Base-by-base conservation (phyloP, 2,888 invertebrate genomes). In the Clepsis dumicolana region DNA sequence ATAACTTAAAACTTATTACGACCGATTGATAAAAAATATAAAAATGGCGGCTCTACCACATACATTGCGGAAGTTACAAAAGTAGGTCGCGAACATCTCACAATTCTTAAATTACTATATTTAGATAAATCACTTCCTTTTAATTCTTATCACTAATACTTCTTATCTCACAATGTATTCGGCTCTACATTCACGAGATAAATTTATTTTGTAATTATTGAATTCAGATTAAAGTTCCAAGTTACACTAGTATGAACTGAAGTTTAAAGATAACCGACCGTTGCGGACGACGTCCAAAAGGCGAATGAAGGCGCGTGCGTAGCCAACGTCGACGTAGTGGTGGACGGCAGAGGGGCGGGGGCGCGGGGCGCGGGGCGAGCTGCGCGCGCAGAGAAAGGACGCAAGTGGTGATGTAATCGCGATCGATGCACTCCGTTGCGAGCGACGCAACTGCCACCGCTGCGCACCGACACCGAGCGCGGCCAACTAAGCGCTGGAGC, bases 371-470 rank as follows among this genome's bases (percentile, higher is more conserved):
- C 68, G 71, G 71, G 64, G 74, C 76, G 80, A 79, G 84, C 83
- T 88, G 93, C 91, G 93, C 91, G 89, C 93, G 90, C 92, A 91
- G 90, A 89, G 91, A 91, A 91, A 90, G 92, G 90, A 89, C 89
- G 89, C 88, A 82, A 89, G 86, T 87, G 88, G 84, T 93, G 93
- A 93, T 91, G 93, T 92, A 93, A 93, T 89, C 88, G 84, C 93
- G 91, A 93, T 93, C 93, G 91, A 93, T 93, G 92, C 90, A 91
- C 88, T 85, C 81, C 80, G 77, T 75, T 80, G 80, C 78, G 76
- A 73, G 76, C 83, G 80, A 80, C 83, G 81, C 80, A 79, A 83
- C 84, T 78, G 44, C 38, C 38, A 38, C 44, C 44, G 77, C 80
- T 80, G 80, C 75, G 76, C 77, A 71, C 72, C 71, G 74, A 65